A percentile compares a stretch with the other conserved stretches of the same genome.
Conservation (phyloP, 2,888 invertebrate genomes). For the Cotesia congregata region DNA sequence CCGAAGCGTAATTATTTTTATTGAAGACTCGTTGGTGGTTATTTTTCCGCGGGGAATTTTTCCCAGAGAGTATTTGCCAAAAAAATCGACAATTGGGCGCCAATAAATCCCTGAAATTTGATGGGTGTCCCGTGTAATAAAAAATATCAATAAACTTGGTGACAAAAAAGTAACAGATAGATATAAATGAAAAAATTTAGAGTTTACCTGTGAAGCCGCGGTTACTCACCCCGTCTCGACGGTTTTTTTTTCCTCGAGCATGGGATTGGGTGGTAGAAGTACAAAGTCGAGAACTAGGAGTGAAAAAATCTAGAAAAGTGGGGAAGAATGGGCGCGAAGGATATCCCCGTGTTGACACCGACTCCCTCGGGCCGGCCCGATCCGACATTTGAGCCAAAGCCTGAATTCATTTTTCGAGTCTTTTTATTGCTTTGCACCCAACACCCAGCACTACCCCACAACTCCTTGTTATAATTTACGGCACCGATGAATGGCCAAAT, state of each 20-base stretch:
- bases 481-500: constrained; percentile 23
- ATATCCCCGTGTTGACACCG: constrained; percentile 25
- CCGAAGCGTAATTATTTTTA: no score
- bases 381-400: background rate
- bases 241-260: constrained; percentile 20
- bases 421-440: background rate
- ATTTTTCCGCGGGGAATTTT: no score
- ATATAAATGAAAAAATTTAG: background rate
- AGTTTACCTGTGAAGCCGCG: constrained; percentile 20
- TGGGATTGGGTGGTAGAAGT: background rate
- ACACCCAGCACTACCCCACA: background rate
- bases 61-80: background rate
- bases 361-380: constrained; percentile 10
- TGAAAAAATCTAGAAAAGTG: background rate
- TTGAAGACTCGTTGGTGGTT: no score
- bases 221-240: constrained; percentile 24
- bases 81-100: background rate
- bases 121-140: background rate
- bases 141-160: background rate
- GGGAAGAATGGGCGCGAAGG: background rate
- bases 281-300: background rate
- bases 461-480: constrained; percentile 22
- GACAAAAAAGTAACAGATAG: background rate
- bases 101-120: background rate
- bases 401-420: constrained; percentile 21